Percentiles rank a stretch among this genome's conserved stretches.
These are phyloP conservation scores for Cotesia glomerata DNA, from an alignment of 1,140 invertebrate species.

Conservation along the genomic window DNA sequence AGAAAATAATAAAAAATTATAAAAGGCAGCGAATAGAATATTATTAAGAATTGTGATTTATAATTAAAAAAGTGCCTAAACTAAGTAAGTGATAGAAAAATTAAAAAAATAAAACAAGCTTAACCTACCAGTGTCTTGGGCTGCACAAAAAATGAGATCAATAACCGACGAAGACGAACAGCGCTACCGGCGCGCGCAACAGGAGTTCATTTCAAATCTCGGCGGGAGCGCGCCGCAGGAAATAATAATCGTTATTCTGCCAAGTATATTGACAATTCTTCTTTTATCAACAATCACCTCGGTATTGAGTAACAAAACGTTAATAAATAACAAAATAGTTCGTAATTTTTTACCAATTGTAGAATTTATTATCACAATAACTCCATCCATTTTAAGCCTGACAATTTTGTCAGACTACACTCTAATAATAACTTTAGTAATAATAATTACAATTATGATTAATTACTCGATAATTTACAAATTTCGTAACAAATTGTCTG, in stretches of 20 bases:
- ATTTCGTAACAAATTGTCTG: neutral
- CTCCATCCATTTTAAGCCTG: slow-evolving; percentile 63
- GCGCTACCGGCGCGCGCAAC: slow-evolving; percentile 47
- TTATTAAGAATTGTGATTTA: too few relatives aligned
- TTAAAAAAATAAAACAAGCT: too few relatives aligned
- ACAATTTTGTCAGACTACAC: slow-evolving; percentile 57
- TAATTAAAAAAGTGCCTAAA: too few relatives aligned
- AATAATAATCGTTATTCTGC: slow-evolving; percentile 59
- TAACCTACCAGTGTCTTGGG: too few relatives aligned
- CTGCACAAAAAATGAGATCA: slow-evolving; percentile 24
- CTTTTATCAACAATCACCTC: slow-evolving; percentile 43
- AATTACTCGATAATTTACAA: slow-evolving; percentile 34
- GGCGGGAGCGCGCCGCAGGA: slow-evolving; percentile 50
- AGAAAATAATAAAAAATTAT: too few relatives aligned
- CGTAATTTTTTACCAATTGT: slow-evolving; percentile 43
- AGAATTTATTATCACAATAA: slow-evolving; percentile 64
- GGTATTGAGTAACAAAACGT: slow-evolving; percentile 28
- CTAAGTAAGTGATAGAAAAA: too few relatives aligned
- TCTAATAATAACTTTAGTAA: slow-evolving; percentile 36
- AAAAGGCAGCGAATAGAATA: too few relatives aligned
- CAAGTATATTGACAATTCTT: slow-evolving; percentile 54
- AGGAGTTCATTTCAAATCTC: slow-evolving; percentile 54
- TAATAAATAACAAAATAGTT: slow-evolving; percentile 18
- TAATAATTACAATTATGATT: slow-evolving; percentile 37
- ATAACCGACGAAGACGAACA: slow-evolving; percentile 32